Evolutionary conservation across 2,113 vertebrate genomes (phyloP), one percentile per base, ranked within the genome.

Genomic region (Callithrix jacchus): DNA sequence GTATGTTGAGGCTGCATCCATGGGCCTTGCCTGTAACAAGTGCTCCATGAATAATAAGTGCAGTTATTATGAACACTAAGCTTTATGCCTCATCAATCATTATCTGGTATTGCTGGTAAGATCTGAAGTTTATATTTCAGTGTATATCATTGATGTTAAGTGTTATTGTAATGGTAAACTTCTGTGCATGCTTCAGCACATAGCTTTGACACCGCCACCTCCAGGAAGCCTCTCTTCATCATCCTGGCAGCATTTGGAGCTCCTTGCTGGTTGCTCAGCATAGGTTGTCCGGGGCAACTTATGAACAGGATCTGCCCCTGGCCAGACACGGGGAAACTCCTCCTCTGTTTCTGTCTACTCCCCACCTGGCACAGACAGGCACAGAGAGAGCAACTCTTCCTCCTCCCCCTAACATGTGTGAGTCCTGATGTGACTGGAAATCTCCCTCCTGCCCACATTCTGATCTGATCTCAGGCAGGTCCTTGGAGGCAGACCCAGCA

Each of bases 401-500:
- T 81, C 80, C 71, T 73, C 37, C 25, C 40, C 52, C 11, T 56
- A 80, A 52, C 0, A 1, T 20, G 6, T 16, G 6, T 66, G 7
- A 52, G 76, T 37, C 30, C 79, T 35, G 37, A 77, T 6, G 81
- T 4, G 9, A 58, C 49, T 13, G 2, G 2, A 91, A 20, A 8
- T 88, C 74, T 83, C 68, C 40, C 56, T 90, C 68, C 71, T 61
- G 92, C 56, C 87, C 68, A 20, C 25, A 52, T 96, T 56, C 70
- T 73, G 56, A 70, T 87, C 30, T 85, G 93, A 64, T 83, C 70
- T 84, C 30, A 12, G 84, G 56, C 52, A 71, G 89, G 79, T 35
- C 83, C 87, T 80, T 54, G 82, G 94, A 96, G 95, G 84, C 73
- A 49, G 68, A 76, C 42, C 56, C 66, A 76, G 88, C 80, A 92